Evolutionary conservation across 2,888 invertebrate species (phyloP).

Genomic region (Scaptomyza tumidula): DNA sequence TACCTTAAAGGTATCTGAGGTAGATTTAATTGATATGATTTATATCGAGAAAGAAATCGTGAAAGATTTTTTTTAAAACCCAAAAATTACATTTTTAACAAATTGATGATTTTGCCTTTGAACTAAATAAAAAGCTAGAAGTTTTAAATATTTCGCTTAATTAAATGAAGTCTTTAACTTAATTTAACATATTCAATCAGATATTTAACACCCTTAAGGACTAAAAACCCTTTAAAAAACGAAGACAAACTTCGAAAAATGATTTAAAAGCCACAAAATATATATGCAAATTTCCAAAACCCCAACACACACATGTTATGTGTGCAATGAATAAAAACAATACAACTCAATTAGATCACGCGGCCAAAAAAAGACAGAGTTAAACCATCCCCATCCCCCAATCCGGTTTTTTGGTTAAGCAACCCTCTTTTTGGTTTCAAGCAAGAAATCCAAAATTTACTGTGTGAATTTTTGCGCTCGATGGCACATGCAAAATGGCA

Average conservation of each 20-base stretch:
- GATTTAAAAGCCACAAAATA: too few relatives aligned
- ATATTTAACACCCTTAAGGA: too few relatives aligned
- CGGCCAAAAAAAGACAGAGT: constrained; percentile 22
- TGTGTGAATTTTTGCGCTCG: constrained; percentile 67
- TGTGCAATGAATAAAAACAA: constrained; percentile 51
- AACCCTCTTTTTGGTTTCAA: not conserved
- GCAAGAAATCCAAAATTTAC: constrained; percentile 55
- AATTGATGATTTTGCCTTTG: too few relatives aligned
- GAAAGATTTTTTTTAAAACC: too few relatives aligned
- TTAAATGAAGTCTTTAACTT: too few relatives aligned
- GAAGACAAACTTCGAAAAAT: constrained; percentile 15
- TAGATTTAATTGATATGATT: too few relatives aligned
- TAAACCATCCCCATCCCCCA: not conserved
- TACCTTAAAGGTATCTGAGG: too few relatives aligned
- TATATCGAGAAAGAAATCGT: too few relatives aligned
- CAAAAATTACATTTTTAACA: too few relatives aligned
- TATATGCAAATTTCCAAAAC: not conserved
- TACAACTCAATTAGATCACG: constrained; percentile 73
- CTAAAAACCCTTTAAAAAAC: constrained; percentile 8
- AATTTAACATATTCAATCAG: too few relatives aligned
- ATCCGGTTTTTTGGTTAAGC: not conserved
- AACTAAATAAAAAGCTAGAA: too few relatives aligned
- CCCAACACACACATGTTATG: not conserved
- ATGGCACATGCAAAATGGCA: constrained; percentile 47
- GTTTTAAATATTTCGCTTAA: too few relatives aligned